These are phyloP conservation scores for Andrena praecox DNA, from an alignment of 2,888 invertebrate species.

Conservation along the genomic window DNA sequence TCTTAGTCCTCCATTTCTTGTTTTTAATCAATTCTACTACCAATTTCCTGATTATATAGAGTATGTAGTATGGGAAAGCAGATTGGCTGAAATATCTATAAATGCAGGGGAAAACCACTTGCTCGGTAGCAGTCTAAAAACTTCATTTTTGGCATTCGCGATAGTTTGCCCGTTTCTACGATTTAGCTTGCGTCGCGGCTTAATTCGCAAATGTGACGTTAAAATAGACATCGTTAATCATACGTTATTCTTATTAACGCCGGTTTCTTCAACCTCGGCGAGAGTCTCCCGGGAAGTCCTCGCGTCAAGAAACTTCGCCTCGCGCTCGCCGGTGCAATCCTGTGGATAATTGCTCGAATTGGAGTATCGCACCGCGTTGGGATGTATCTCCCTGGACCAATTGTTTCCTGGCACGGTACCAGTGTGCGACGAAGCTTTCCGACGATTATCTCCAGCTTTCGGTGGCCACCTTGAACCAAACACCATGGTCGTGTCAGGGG, in stretches of 20 bases:
- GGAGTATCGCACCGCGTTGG: conserved; percentile 24
- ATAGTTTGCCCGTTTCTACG: not conserved
- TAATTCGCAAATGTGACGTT: not conserved
- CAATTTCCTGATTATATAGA: no score
- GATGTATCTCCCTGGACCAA: conserved; percentile 33
- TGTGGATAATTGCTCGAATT: conserved; percentile 30
- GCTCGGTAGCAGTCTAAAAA: conserved; percentile 17
- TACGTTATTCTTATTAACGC: conserved; percentile 46
- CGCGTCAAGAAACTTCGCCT: conserved; percentile 19
- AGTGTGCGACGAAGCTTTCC: conserved; percentile 27
- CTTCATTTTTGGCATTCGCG: conserved; percentile 18
- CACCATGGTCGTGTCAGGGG: not conserved
- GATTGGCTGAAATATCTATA: not conserved
- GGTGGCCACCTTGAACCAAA: conserved; percentile 30
- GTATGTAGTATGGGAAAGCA: no score
- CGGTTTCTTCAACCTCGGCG: conserved; percentile 25
- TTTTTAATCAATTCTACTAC: no score
- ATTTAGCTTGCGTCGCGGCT: conserved; percentile 5
- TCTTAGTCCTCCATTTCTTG: no score
- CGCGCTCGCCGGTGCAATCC: conserved; percentile 14
- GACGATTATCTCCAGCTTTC: conserved; percentile 22
- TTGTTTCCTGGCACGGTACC: conserved; percentile 18
- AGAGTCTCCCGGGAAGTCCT: conserved; percentile 51
- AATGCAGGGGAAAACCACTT: not conserved
- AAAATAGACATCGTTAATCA: conserved; percentile 30